These are phyloP conservation scores for Lophochroa leadbeateri DNA, from an alignment of 2,113 vertebrate genomes.

Conservation along the genomic window DNA sequence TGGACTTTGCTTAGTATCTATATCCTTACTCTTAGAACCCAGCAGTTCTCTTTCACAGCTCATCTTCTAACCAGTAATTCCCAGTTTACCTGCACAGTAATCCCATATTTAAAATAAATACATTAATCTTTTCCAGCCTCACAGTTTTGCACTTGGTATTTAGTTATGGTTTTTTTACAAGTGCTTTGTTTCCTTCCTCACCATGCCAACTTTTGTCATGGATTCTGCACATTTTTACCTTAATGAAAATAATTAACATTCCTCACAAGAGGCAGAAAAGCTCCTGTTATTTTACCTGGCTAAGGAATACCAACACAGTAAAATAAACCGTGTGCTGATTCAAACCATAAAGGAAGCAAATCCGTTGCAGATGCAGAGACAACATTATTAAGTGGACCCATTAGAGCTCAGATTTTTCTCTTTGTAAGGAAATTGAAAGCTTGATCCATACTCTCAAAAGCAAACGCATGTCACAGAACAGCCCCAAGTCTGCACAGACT, in stretches of 20 bases:
- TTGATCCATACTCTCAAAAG: constrained; percentile 4
- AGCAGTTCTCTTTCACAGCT: not conserved
- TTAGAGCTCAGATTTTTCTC: not conserved
- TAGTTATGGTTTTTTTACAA: not conserved
- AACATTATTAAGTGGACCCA: not conserved
- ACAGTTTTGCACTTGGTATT: not conserved
- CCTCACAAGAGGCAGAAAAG: constrained; percentile 3
- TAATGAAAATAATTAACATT: constrained; percentile 14
- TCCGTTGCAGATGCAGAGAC: not conserved
- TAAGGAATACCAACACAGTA: not conserved
- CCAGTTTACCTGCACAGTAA: not conserved
- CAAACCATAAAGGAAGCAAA: not conserved
- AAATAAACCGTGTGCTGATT: not conserved
- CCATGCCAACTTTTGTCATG: not conserved
- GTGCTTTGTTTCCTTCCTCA: not conserved
- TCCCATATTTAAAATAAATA: not conserved
- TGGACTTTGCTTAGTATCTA: not conserved
- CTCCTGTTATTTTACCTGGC: not conserved
- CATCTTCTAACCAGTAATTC: not conserved
- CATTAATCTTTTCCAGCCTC: not conserved
- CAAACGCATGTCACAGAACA: constrained; percentile 42
- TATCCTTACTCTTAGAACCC: not conserved
- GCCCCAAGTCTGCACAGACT: not conserved
- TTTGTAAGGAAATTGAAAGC: constrained; percentile 14
- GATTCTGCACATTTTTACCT: constrained; percentile 30